A percentile compares a stretch with the other conserved stretches of the same genome.
Conservation (phyloP, 2,113 vertebrate genomes). For the Lepidothrix coronata region DNA sequence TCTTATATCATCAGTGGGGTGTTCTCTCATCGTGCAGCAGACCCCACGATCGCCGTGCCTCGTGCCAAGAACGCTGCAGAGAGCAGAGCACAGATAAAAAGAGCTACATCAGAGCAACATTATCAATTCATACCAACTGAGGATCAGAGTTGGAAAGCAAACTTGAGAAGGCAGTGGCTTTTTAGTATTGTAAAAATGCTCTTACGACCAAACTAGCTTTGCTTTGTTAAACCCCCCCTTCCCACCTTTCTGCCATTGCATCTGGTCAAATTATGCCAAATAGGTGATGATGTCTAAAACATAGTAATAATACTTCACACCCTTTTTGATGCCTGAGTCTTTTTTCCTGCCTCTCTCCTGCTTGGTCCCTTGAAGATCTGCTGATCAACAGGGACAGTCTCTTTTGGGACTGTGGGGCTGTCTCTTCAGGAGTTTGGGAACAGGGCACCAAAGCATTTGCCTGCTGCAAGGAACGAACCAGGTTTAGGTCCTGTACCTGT, state of each 20-base stretch:
- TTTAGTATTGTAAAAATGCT: neutral
- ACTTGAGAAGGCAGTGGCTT: neutral
- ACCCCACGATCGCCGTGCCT: accelerated
- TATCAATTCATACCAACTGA: neutral
- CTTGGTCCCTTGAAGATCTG: neutral
- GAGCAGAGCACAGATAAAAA: neutral
- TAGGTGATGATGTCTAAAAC: neutral
- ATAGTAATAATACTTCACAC: neutral
- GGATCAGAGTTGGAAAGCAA: neutral
- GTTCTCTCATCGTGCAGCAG: neutral
- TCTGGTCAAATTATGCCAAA: neutral
- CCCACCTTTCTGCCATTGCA: neutral
- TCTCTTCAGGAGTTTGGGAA: neutral
- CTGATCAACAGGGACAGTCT: neutral
- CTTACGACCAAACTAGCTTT: neutral
- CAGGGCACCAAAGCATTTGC: neutral
- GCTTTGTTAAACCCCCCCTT: neutral
- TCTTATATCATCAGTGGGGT: neutral
- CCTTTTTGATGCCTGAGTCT: neutral
- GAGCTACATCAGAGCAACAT: neutral
- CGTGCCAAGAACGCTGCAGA: accelerated
- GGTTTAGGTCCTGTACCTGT: neutral
- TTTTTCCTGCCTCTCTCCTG: neutral
- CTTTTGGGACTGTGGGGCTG: accelerated
- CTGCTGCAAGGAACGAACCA: too few species aligned